A percentile compares a stretch with the other conserved stretches of the same genome.
phyloP scores from a whole-genome alignment of 2,888 invertebrate species.

The Toxonevra muliebris region DNA sequence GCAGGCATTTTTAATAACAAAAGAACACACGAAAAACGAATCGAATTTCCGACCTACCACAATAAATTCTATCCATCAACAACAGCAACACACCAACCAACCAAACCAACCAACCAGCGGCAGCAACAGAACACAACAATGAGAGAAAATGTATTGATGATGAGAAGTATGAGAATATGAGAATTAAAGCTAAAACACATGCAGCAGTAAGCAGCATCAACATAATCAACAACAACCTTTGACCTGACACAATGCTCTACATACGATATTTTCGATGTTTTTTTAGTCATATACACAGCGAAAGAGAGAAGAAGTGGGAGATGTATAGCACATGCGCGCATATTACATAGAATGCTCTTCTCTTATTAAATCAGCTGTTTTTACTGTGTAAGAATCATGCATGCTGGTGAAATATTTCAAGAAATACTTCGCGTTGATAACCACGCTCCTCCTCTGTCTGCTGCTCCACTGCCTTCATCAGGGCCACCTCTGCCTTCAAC shows the following conservation, averaged over 20 bases:
- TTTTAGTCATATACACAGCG: background rate
- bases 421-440: too few relatives aligned
- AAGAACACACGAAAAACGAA: conserved; percentile 7
- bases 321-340: too few relatives aligned
- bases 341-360: too few relatives aligned
- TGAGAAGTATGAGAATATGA: too few relatives aligned
- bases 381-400: too few relatives aligned
- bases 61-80: conserved; percentile 52
- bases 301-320: background rate
- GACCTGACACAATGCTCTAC: conserved; percentile 59
- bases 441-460: too few relatives aligned
- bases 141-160: background rate
- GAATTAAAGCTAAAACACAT: background rate
- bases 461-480: too few relatives aligned
- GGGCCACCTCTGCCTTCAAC: too few relatives aligned
- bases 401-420: too few relatives aligned
- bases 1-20: conserved; percentile 8
- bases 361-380: too few relatives aligned
- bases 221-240: conserved; percentile 36
- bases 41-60: conserved; percentile 56
- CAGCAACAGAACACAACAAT: conserved; percentile 22
- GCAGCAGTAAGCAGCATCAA: background rate
- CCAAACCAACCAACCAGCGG: conserved; percentile 26
- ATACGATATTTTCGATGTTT: conserved; percentile 52
- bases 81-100: conserved; percentile 15